Conservation (phyloP, 1,140 invertebrate species). For the Drosophila bocki region DNA sequence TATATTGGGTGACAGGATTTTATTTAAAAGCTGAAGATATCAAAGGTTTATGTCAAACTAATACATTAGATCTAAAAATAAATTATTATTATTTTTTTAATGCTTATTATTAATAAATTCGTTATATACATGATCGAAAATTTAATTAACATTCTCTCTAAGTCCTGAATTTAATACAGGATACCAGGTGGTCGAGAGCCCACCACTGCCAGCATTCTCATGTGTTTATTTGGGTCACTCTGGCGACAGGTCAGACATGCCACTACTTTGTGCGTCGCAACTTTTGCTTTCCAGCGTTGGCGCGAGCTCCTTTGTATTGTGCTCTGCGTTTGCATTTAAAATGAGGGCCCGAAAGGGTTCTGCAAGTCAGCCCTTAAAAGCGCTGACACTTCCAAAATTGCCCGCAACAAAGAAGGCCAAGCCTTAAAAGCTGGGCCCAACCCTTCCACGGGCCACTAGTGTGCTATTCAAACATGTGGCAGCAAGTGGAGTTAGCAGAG, state of each 20-base stretch:
- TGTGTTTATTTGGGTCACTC: conserved; percentile 53
- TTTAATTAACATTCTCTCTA: no score
- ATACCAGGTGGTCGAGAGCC: neutral
- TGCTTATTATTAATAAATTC: no score
- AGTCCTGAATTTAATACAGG: neutral
- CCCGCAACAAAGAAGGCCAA: neutral
- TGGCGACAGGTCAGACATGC: conserved; percentile 64
- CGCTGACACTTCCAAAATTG: conserved; percentile 60
- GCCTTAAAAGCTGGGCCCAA: conserved; percentile 18
- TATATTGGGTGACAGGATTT: neutral
- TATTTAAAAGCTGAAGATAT: neutral
- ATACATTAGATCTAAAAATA: neutral
- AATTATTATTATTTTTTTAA: no score
- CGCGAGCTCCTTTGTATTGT: conserved; percentile 42
- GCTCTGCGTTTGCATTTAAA: conserved; percentile 23
- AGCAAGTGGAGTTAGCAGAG: conserved; percentile 13
- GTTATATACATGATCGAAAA: no score
- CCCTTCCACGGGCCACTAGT: neutral
- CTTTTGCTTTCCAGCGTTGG: conserved; percentile 68
- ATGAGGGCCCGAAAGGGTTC: conserved; percentile 28
- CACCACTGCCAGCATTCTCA: neutral
- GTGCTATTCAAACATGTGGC: conserved; percentile 15
- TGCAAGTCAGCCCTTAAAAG: conserved; percentile 77
- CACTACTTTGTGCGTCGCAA: conserved; percentile 46
- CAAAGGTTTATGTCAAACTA: neutral